Conservation (phyloP, 1,140 invertebrate species). For the Dermatophagoides farinae region DNA sequence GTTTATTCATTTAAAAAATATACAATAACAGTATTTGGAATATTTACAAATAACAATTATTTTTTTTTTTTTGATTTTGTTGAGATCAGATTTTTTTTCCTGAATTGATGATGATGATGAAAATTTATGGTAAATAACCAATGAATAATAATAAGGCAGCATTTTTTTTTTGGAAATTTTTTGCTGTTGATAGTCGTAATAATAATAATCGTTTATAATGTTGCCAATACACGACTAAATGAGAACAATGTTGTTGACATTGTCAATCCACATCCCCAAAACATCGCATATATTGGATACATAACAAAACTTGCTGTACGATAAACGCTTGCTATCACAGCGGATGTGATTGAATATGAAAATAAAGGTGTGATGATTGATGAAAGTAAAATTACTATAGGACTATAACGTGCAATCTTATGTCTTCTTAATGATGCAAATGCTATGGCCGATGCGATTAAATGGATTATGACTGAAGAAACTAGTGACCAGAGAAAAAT, state of each 20-base stretch:
- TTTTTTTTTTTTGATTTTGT: too few species aligned
- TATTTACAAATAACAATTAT: too few species aligned
- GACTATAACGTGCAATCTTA: constrained; percentile 70
- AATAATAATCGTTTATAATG: constrained; percentile 44
- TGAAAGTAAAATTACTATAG: constrained; percentile 63
- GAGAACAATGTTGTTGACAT: constrained; percentile 61
- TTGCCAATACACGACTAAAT: constrained; percentile 75
- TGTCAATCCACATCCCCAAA: constrained; percentile 87
- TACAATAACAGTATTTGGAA: too few species aligned
- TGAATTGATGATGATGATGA: too few species aligned
- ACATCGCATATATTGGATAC: constrained; percentile 65
- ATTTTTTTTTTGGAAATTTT: too few species aligned
- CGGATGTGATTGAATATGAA: not conserved
- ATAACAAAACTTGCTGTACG: constrained; percentile 63
- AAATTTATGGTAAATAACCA: too few species aligned
- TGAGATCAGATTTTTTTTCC: too few species aligned
- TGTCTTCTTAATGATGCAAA: constrained; percentile 74
- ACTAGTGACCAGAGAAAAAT: constrained; percentile 81
- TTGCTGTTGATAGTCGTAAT: too few species aligned
- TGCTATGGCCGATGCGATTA: constrained; percentile 65
- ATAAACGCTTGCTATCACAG: constrained; percentile 65
- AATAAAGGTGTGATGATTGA: constrained; percentile 62
- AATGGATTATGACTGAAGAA: constrained; percentile 75
- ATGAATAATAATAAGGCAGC: too few species aligned
- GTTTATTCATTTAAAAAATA: too few species aligned